Base-by-base conservation (phyloP, 2,888 invertebrate genomes). In the Poecilus cupreus region DNA sequence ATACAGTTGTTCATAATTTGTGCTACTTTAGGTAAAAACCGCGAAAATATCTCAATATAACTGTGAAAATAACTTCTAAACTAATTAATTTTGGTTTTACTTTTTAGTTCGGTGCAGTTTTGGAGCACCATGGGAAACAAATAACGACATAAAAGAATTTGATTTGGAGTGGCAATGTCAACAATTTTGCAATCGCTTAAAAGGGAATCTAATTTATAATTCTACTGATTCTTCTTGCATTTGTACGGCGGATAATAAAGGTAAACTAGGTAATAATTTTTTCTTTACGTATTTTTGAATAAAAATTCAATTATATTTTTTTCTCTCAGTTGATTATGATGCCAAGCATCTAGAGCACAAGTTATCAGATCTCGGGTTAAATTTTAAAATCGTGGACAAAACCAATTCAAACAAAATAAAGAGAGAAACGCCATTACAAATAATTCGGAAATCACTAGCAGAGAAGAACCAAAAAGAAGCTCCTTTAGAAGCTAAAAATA, bases 81-180 rank as follows among this genome's bases (percentile, higher is more conserved):
- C 10, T 46, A 46, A 46, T 46, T n/a, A 46, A n/a, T n/a, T n/a
- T n/a, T n/a, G n/a, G n/a, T 43, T 13, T 51, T 51, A 51, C n/a
- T 51, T 68, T 68, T 37, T 18, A 68, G 64, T 32, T 10, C 16
- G 8, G 1, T 18, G 6, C 16, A 68, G 39, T 68, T 37, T 3
- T 20, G 13, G 13, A 20, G 16, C 64, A 37, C 64, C 64, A 37
- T 68, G 64, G 64, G 37, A 68, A 4, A 37, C 16, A 13, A 68
- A 68, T 18, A 37, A 68, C 6, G 16, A 68, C 16, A 16, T 68
- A 6, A n/a, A 16, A 37, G 64, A 68, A 37, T 68, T 68, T 20
- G 64, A 68, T 68, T 32, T 68, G 4, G 64, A 68, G 10, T 68
- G 64, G 64, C 64, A 68, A 68, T 68, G 64, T 37, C 10, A 68